Conservation (phyloP, 2,113 vertebrate species). For the Pelecanus crispus region DNA sequence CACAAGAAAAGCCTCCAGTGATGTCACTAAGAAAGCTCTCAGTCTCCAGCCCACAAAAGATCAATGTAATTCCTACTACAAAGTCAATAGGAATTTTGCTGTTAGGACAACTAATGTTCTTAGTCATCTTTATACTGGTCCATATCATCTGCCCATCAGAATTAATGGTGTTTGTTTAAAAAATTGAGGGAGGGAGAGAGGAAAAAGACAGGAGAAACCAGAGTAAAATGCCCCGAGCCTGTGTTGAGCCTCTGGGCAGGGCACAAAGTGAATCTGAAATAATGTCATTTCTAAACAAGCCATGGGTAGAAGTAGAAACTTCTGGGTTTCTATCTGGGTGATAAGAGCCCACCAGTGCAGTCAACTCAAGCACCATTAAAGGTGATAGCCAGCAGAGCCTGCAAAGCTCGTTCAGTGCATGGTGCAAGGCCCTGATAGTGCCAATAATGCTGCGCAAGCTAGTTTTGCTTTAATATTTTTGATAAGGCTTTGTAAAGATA, state of each 20-base stretch:
- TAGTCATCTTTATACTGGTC: not conserved
- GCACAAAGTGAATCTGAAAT: constrained; percentile 27
- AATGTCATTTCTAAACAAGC: constrained; percentile 37
- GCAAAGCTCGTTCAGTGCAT: not conserved
- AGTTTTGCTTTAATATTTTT: not conserved
- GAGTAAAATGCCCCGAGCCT: not conserved
- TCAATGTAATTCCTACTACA: not conserved
- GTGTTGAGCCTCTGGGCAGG: not conserved
- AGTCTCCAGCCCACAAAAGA: not conserved
- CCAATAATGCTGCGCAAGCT: not conserved
- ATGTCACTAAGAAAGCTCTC: not conserved
- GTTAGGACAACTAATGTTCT: not conserved
- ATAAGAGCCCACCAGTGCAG: not conserved
- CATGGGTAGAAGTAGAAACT: not conserved
- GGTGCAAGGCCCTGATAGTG: not conserved
- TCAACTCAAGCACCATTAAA: not conserved
- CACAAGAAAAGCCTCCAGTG: not conserved
- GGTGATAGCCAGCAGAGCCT: not conserved
- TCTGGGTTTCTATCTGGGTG: too few relatives aligned
- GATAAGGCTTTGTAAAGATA: not conserved
- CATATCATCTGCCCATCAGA: not conserved
- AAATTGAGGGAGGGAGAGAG: not conserved
- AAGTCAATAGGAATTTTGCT: not conserved
- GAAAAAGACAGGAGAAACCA: not conserved
- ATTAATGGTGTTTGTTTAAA: not conserved